Base-by-base conservation (phyloP, 2,888 invertebrate species). In the Tetragnatha montana region DNA sequence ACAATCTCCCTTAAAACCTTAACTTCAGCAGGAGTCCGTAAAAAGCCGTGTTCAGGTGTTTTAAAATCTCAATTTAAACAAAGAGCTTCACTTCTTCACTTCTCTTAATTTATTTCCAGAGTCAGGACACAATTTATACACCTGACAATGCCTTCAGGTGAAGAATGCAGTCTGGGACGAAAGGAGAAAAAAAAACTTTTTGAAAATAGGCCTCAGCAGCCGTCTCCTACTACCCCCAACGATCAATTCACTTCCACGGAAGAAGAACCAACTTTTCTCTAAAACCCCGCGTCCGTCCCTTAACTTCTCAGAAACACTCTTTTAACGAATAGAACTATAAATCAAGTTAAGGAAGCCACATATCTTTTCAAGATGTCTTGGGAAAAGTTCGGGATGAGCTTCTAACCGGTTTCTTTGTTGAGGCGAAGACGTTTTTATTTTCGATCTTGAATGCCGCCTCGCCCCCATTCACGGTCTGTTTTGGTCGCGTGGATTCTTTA, bases 311-410 rank as follows among this genome's bases (percentile, higher is more conserved):
- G 60, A 8, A 60, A 60, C 60, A 60, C 10, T 60, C 60, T 60
- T 60, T 60, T 60, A 60, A 60, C 60, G 60, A 60, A 60, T 60
- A 60, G 60, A 60, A 60, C 60, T 60, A 60, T 60, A 60, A 60
- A 60, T 60, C 60, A 60, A 60, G 60, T 60, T 60, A 60, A 60
- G 60, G 60, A 6, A 60, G 60, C 10, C 60, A 60, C 60, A 60
- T 17, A 60, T 60, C 60, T 60, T 60, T 60, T 60, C 10, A 60
- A 60, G 60, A 17, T 60, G 60, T 60, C 60, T 60, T 10, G 60
- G 60, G 17, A 60, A 60, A 17, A 17, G 60, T 60, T 17, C 12
- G 17, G 12, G 60, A 60, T 60, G 60, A 60, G 17, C 60, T 17
- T 8, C 4, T 17, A 60, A 60, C 17, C 4, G 17, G 12, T 60